A percentile compares a stretch with the other conserved stretches of the same genome.
Evolutionary conservation across 1,140 invertebrate genomes (phyloP).

Genomic region (Himalopsyche phryganea): DNA sequence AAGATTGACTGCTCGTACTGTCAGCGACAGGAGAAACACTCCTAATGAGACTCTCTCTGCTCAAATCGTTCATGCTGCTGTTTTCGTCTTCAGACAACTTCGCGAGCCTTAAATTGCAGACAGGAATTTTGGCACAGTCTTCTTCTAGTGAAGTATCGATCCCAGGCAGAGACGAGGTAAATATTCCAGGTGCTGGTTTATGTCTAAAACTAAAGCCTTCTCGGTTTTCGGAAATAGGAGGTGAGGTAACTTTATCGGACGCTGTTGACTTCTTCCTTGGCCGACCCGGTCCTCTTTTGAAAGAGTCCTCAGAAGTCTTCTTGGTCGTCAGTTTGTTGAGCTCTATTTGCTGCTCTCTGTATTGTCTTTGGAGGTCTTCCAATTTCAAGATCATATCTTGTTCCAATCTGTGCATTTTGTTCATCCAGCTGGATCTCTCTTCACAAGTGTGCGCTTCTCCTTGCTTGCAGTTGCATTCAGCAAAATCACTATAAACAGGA

Average conservation of each 20-base stretch:
- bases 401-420: conserved; percentile 64
- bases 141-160: conserved; percentile 11
- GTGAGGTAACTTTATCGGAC: conserved; percentile 35
- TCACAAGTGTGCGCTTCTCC: conserved; percentile 42
- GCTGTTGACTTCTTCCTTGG: conserved; percentile 42
- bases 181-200: conserved; percentile 14
- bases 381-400: conserved; percentile 74
- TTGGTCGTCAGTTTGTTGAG: conserved; percentile 65
- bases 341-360: conserved; percentile 79
- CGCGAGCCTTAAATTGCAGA: conserved; percentile 9
- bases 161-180: background rate
- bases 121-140: conserved; percentile 13
- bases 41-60: conserved; percentile 8
- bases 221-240: conserved; percentile 43
- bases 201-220: conserved; percentile 9
- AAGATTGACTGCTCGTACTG: conserved; percentile 28
- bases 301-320: conserved; percentile 45
- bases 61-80: conserved; percentile 17
- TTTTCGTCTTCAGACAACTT: conserved; percentile 29
- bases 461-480: conserved; percentile 32
- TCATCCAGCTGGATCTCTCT: conserved; percentile 37
- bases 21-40: conserved; percentile 28
- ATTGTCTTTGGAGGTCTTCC: conserved; percentile 76
- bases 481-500: conserved; percentile 6
- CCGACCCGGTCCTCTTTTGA: conserved; percentile 43